These are phyloP conservation scores for Rapana venosa DNA, from an alignment of 2,888 invertebrate species.

Conservation along the genomic window DNA sequence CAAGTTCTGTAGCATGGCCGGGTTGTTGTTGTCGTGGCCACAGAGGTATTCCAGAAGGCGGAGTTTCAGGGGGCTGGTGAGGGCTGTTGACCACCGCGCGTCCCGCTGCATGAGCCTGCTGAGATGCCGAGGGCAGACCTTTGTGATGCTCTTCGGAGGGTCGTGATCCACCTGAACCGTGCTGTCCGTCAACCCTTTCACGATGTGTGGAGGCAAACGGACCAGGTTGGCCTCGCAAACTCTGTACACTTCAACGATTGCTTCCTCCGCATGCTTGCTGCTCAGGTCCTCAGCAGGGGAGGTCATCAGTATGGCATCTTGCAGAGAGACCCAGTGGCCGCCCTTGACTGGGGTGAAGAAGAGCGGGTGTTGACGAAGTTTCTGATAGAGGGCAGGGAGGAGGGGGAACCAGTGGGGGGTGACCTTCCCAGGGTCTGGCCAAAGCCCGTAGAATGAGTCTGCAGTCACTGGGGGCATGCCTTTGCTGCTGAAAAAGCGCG, in stretches of 20 bases:
- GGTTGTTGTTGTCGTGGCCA: background rate
- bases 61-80: background rate
- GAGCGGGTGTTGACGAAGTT: background rate
- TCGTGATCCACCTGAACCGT: background rate
- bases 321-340: background rate
- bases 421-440: background rate
- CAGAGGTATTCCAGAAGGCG: constrained; percentile 29
- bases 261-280: background rate
- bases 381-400: constrained; percentile 15
- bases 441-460: background rate
- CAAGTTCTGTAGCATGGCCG: constrained; percentile 1
- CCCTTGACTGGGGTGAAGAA: constrained; percentile 22
- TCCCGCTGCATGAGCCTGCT: background rate
- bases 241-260: background rate
- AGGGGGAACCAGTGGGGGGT: constrained; percentile 16
- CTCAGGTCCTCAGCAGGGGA: background rate
- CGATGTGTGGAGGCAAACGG: background rate
- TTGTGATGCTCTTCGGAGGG: background rate
- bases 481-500: background rate
- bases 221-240: constrained; percentile 6
- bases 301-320: constrained; percentile 6
- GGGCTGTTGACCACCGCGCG: background rate
- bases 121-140: background rate
- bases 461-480: background rate
- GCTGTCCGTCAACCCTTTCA: background rate